Conservation (phyloP, 30 jellyfish, hydroid and myxozoan genomes). For the Chrysaora quinquecirrha region DNA sequence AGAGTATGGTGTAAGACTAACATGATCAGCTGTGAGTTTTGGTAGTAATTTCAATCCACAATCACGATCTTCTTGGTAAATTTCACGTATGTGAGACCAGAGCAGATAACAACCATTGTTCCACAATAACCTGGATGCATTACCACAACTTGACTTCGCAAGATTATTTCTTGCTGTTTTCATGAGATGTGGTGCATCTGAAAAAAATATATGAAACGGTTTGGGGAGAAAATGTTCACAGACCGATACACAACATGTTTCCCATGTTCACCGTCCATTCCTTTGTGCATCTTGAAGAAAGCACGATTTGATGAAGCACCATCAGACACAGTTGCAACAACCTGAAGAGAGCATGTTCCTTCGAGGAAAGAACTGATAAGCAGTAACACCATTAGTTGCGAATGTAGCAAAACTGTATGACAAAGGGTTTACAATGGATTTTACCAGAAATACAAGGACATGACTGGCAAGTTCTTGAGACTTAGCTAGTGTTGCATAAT, state of each 20-base stretch:
- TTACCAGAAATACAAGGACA: slow-evolving; percentile 55
- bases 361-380: slow-evolving; percentile 4
- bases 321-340: no score
- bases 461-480: slow-evolving; percentile 58
- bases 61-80: background rate
- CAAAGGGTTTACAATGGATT: slow-evolving; percentile 49
- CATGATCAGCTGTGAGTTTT: background rate
- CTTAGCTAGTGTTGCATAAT: slow-evolving; percentile 42
- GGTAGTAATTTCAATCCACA: background rate
- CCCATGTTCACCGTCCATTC: background rate
- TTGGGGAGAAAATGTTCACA: no score
- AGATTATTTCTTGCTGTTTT: no score
- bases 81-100: background rate
- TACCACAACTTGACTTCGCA: no score
- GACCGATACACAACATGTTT: background rate
- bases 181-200: no score
- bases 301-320: no score
- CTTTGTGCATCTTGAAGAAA: no score
- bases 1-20: background rate
- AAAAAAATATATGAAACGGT: no score
- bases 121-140: no score
- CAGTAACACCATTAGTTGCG: slow-evolving; percentile 38
- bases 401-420: slow-evolving; percentile 58
- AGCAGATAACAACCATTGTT: no score
- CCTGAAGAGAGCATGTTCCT: no score